Evolutionary conservation across 2,797 vertebrate species (phyloP), one percentile per base, ranked within the genome.

Genomic region (Streptopelia turtur): DNA sequence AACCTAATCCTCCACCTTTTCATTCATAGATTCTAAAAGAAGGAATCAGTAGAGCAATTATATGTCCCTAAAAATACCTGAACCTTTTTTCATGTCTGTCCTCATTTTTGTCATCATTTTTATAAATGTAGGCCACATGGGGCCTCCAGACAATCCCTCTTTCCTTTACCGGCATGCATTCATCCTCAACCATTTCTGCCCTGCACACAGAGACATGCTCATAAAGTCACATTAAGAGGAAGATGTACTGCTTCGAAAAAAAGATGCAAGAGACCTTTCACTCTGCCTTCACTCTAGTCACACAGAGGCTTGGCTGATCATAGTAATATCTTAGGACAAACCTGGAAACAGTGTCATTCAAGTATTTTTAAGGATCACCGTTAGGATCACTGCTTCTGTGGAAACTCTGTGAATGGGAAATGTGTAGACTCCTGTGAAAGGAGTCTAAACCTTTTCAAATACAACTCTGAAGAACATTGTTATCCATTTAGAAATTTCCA

Each of bases 341-440:
- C 37, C 35, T 69, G 50, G 77, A 96, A 89, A 84, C 16, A 66
- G 84, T 84, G 47, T 53, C 14, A 95, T 64, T 80, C 39, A 80
- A 70, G 55, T 77, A 64, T 76, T 87, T 94, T 82, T 60, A 84
- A 45, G n/a, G 27, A 64, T 39, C 72, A 23, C 82, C 84, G 76
- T 52, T 89, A 80, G 31, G 28, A 87, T 92, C 70, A 56, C 35
- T 41, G 16, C 35, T 93, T 90, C 65, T 52, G 14, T 45, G 25
- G 23, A 77, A 89, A 93, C 92, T 94, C 66, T 84, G 52, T 90
- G 86, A 96, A 95, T 79, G 77, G 55, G 66, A 89, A 56, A 87
- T 24, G 7, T 39, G 71, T 9, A 65, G 59, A 35, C 5, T 63
- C 23, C 30, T 45, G 28, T 68, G 37, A 75, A 84, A 33, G 8